Percentiles rank a stretch among this genome's conserved stretches.
phyloP scores from a whole-genome alignment of 2,888 invertebrate species.

The Macrosiphum euphorbiae region DNA sequence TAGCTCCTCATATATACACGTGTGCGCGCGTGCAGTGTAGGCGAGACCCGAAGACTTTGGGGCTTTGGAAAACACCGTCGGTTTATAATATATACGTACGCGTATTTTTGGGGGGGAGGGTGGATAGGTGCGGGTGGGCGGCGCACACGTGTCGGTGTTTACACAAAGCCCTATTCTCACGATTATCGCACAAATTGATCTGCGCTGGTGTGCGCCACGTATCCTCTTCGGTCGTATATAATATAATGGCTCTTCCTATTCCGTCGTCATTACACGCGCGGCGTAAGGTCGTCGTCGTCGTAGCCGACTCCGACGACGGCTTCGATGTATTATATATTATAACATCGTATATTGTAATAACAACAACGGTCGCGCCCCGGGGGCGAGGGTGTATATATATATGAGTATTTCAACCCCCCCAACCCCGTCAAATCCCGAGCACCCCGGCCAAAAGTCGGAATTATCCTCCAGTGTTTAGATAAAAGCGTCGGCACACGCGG shows the following conservation, averaged over 20 bases:
- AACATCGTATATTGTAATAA: not conserved
- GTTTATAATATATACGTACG: not conserved
- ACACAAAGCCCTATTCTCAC: slow-evolving; percentile 61
- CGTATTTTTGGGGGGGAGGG: not conserved
- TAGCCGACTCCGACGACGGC: not conserved
- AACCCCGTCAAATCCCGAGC: not conserved
- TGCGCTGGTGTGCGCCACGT: not conserved
- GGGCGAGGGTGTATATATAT: not conserved
- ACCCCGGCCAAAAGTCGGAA: slow-evolving; percentile 2
- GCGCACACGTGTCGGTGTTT: slow-evolving; percentile 60
- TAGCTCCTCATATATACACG: not conserved
- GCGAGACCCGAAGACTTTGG: slow-evolving; percentile 46
- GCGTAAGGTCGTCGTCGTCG: not conserved
- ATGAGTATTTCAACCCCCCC: not conserved
- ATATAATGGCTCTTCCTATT: not conserved
- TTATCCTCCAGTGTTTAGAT: not conserved
- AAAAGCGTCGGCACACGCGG: not conserved
- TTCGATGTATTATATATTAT: not conserved
- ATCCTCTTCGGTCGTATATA: not conserved
- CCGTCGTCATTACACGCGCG: not conserved
- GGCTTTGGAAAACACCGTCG: slow-evolving; percentile 30
- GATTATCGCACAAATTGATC: slow-evolving; percentile 64
- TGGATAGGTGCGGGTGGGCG: not conserved
- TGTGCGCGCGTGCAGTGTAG: not conserved
- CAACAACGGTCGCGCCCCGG: not conserved